Percentiles rank a stretch among this genome's conserved stretches.
Evolutionary conservation across 2,797 vertebrate species (phyloP).

Genomic region (Botia kubotai): DNA sequence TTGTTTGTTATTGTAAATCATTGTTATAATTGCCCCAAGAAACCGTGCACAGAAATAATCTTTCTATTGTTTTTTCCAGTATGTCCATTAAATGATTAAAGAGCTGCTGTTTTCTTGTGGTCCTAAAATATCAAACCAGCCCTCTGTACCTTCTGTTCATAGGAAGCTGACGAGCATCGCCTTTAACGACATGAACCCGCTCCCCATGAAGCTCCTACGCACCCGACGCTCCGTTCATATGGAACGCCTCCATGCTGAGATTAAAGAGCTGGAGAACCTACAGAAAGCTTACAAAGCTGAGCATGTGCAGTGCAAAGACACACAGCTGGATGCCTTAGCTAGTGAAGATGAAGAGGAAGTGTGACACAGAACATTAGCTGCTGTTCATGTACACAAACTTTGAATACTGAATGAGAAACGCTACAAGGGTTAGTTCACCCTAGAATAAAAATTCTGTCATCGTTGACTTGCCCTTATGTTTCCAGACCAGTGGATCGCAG

Average conservation of each 20-base stretch:
- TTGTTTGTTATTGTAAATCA: too few relatives aligned
- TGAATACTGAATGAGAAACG: neutral
- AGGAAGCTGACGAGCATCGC: slow-evolving; percentile 90
- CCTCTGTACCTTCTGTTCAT: neutral
- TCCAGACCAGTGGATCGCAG: neutral
- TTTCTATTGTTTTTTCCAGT: neutral
- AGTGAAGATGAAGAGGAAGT: slow-evolving; percentile 89
- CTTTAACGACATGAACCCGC: slow-evolving; percentile 92
- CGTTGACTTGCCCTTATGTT: neutral
- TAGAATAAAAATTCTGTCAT: neutral
- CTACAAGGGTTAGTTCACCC: neutral
- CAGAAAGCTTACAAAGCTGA: slow-evolving; percentile 83
- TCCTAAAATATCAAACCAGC: neutral
- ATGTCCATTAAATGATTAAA: neutral
- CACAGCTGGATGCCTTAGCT: slow-evolving; percentile 67
- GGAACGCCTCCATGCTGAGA: slow-evolving; percentile 85
- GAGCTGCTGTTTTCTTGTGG: too few relatives aligned
- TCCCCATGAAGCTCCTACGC: slow-evolving; percentile 84
- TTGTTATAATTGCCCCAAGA: too few relatives aligned
- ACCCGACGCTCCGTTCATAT: slow-evolving; percentile 81
- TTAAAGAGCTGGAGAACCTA: slow-evolving; percentile 82
- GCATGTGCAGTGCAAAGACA: slow-evolving; percentile 66
- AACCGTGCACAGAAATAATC: too few relatives aligned
- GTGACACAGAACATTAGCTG: slow-evolving; percentile 48
- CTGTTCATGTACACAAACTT: neutral